Evolutionary conservation across 2,888 invertebrate species (phyloP), one percentile per base, ranked within the genome.

Genomic region (Sialis fuliginosa): DNA sequence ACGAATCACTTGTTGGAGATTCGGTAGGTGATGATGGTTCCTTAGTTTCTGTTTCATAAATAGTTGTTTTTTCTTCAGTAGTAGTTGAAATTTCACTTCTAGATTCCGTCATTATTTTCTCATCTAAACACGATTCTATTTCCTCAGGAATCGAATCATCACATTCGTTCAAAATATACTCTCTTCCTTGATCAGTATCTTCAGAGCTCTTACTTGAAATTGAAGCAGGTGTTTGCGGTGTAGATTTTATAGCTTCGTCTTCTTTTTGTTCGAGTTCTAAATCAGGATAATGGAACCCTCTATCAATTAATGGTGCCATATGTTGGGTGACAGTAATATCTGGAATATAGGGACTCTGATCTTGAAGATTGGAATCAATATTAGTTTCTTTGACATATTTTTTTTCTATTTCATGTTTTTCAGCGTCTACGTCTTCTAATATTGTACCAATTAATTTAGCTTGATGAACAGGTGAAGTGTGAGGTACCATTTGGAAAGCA

Each of bases 1-100:
- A 89, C 30, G 88, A 88, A 60, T 88, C 88, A 56, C 81, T 83
- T 7, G 75, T 79, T 0, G 86, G 86, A 0, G 87, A 87, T 54
- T 84, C 81, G 4, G 64, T 61, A 44, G 62, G 62, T 45, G 62
- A 61, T 48, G 62, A 62, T 13, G 58, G 57, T 44, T 60, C 62
- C 44, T 48, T 48, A 51, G 74, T 72, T 52, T 74, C 72, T n/a
- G 55, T 52, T 52, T 67, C 68, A 35, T 50, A 49, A 13, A 71
- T 70, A 35, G 70, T 60, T 5, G 68, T 63, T 56, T 71, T 75
- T 56, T 81, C 77, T 54, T 77, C 74, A 6, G 73, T 68, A 2
- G 77, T 72, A 12, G 76, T 72, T 12, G 75, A 65, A 32, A 76
- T 64, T 58, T 81, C 57, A 60, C 62, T 55, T 61, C 62, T 60